Conservation (phyloP, 92 coral and sea anemone species). For the Isaurus tuberculatus region DNA sequence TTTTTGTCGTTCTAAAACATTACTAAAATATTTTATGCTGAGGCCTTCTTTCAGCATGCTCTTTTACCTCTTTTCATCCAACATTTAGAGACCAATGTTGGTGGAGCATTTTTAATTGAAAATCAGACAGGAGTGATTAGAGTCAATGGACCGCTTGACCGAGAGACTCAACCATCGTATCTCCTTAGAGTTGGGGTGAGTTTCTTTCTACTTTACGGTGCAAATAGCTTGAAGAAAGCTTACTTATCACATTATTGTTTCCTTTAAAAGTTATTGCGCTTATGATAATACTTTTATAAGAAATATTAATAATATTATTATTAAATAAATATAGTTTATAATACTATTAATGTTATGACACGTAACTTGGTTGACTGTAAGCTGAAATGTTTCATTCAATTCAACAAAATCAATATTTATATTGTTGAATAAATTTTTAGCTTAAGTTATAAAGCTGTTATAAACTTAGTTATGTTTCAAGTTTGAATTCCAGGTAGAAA, state of each 20-base stretch:
- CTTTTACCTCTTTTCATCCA: not conserved
- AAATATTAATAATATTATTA: not conserved
- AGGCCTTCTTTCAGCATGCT: not conserved
- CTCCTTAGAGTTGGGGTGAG: conserved; percentile 90
- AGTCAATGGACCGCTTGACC: conserved; percentile 83
- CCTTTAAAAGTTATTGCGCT: not conserved
- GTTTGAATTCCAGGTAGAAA: too few species aligned
- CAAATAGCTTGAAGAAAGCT: not conserved
- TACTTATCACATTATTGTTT: not conserved
- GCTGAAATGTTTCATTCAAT: too few species aligned
- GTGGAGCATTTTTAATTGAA: conserved; percentile 69
- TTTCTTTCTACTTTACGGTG: not conserved
- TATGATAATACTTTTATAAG: not conserved
- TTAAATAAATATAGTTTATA: too few species aligned
- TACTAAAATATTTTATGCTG: too few species aligned
- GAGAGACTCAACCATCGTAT: conserved; percentile 78
- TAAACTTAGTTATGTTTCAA: too few species aligned
- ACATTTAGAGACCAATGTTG: conserved; percentile 73
- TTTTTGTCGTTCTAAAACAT: too few species aligned
- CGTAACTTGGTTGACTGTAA: too few species aligned
- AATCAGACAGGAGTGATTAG: conserved; percentile 76
- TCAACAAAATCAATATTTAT: too few species aligned
- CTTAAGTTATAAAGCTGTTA: too few species aligned
- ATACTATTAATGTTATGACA: too few species aligned
- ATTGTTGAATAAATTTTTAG: too few species aligned